These are phyloP conservation scores for Epiperipatus broadwayi DNA, from an alignment of 2,888 invertebrate species.

Conservation along the genomic window DNA sequence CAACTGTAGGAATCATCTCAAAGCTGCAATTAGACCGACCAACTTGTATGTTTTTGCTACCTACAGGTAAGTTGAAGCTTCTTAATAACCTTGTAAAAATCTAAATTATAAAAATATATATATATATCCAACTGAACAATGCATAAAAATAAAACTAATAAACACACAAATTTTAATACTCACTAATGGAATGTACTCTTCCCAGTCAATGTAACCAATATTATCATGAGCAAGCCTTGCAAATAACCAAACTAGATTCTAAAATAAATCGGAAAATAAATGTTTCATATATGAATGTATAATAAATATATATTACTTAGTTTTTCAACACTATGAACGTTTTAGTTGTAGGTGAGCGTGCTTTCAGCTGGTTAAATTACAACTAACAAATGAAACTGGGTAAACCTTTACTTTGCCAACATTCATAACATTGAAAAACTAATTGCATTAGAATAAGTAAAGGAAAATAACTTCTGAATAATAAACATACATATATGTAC, in stretches of 20 bases:
- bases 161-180: slow-evolving; percentile 15
- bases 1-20: slow-evolving; percentile 13
- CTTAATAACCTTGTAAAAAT: slow-evolving; percentile 40
- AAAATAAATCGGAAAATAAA: slow-evolving; percentile 21
- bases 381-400: too few relatives aligned
- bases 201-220: slow-evolving; percentile 71
- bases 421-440: too few relatives aligned
- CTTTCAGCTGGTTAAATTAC: too few relatives aligned
- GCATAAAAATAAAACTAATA: not conserved
- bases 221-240: slow-evolving; percentile 49
- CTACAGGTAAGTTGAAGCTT: slow-evolving; percentile 55
- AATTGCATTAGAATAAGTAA: too few relatives aligned
- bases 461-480: too few relatives aligned
- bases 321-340: not conserved
- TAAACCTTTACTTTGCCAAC: too few relatives aligned
- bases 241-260: slow-evolving; percentile 53
- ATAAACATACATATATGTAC: too few relatives aligned
- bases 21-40: slow-evolving; percentile 15
- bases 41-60: slow-evolving; percentile 29
- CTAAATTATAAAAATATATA: slow-evolving; percentile 18
- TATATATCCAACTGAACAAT: not conserved
- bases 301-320: slow-evolving; percentile 10
- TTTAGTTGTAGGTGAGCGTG: not conserved
- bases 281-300: slow-evolving; percentile 11
- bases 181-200: slow-evolving; percentile 48